Percentiles rank a stretch among this genome's conserved stretches.
phyloP scores from a whole-genome alignment of 2,113 vertebrate genomes.

The Dinomys branickii region DNA sequence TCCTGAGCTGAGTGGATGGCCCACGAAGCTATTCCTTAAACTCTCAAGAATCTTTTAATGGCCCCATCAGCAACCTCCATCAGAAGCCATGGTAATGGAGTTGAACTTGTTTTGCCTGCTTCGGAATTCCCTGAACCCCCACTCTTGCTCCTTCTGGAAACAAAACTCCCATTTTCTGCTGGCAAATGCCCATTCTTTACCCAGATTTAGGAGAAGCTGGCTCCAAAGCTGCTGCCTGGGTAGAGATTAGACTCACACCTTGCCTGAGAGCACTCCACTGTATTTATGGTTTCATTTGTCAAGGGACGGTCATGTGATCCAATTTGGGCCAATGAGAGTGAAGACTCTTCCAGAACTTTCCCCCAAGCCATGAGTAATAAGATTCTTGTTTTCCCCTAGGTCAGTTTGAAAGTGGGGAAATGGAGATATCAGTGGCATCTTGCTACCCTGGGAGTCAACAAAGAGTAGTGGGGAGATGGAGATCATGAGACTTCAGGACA shows the following conservation, averaged over 20 bases:
- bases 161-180: no score
- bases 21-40: background rate
- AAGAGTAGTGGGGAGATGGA: background rate
- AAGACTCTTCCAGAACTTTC: background rate
- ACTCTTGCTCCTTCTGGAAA: background rate
- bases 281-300: background rate
- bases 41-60: background rate
- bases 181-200: background rate
- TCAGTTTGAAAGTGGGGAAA: no score
- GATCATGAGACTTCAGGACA: background rate
- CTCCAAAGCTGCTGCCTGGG: no score
- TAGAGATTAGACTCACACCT: background rate
- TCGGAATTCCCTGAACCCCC: no score
- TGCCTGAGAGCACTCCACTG: background rate
- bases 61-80: background rate
- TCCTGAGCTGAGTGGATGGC: background rate
- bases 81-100: background rate
- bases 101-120: background rate
- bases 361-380: background rate
- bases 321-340: background rate
- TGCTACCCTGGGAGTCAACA: background rate
- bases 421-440: background rate
- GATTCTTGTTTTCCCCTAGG: background rate
- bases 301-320: fast-evolving
- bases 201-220: background rate